Evolutionary conservation across 2,888 invertebrate genomes (phyloP).

Genomic region (Netelia melanura): DNA sequence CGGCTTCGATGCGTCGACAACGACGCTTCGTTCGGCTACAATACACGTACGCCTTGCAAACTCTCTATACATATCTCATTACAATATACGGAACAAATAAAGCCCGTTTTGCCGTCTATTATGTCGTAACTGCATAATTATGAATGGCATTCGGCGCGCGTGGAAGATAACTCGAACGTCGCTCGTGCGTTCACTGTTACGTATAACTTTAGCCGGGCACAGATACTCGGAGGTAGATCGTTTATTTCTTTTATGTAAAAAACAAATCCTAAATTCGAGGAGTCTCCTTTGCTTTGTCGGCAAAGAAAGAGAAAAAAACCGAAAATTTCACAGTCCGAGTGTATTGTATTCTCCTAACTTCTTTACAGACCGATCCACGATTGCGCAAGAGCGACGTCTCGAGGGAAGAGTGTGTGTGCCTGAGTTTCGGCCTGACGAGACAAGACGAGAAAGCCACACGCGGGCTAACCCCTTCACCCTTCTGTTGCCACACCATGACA

Average conservation of each 20-base stretch:
- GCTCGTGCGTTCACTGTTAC: constrained; percentile 9
- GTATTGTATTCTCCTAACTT: constrained; percentile 14
- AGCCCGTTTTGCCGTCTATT: constrained; percentile 60
- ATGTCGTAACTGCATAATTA: constrained; percentile 79
- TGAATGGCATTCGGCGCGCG: constrained; percentile 74
- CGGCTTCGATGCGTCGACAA: neutral
- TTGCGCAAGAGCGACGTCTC: constrained; percentile 18
- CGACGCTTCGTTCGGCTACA: neutral
- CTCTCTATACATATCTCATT: constrained; percentile 68
- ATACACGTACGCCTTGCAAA: constrained; percentile 18
- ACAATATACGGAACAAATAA: constrained; percentile 79
- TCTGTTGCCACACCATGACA: constrained; percentile 1
- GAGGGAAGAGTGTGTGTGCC: neutral
- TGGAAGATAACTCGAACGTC: neutral
- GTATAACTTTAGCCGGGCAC: neutral
- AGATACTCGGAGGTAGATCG: constrained; percentile 57
- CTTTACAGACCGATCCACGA: constrained; percentile 3
- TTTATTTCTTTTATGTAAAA: constrained; percentile 75
- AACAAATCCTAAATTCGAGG: constrained; percentile 76
- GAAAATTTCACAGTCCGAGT: neutral
- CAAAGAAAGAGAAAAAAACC: neutral
- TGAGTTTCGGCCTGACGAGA: neutral
- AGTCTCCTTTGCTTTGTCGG: constrained; percentile 17
- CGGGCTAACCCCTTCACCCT: neutral
- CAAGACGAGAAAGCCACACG: constrained; percentile 19